Conservation (phyloP, 2,797 vertebrate species). For the Myoxocephalus aenaeus region DNA sequence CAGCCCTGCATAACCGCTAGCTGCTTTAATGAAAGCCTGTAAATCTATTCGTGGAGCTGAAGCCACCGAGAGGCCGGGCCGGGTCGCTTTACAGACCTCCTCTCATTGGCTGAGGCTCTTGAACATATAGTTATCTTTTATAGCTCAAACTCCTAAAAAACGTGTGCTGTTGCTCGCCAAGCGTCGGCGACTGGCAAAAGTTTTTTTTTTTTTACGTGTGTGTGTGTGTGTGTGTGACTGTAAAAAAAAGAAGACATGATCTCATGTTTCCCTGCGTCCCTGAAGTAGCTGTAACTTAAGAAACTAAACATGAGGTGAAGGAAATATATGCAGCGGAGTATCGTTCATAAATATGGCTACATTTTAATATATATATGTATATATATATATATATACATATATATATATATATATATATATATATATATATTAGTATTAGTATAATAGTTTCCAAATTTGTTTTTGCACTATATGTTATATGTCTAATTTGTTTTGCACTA, state of each 20-base stretch:
- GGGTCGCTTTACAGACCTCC: conserved; percentile 68
- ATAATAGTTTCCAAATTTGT: no score
- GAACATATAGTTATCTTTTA: conserved; percentile 72
- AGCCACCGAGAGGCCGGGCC: conserved; percentile 69
- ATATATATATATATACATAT: no score
- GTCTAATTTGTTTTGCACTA: no score
- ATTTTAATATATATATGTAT: not conserved
- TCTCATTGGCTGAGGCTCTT: conserved; percentile 56
- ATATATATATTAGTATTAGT: no score
- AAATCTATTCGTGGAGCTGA: conserved; percentile 78
- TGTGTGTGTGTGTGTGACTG: conserved; percentile 22
- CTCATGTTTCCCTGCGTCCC: conserved; percentile 53
- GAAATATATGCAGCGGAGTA: not conserved
- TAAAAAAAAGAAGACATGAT: conserved; percentile 49
- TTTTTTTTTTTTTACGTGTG: not conserved
- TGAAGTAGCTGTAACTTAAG: conserved; percentile 17
- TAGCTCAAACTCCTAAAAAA: conserved; percentile 59
- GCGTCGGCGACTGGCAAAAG: conserved; percentile 16
- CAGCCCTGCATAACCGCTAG: conserved; percentile 67
- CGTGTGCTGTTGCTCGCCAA: conserved; percentile 52
- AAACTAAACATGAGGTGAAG: conserved; percentile 14
- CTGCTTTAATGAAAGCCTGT: conserved; percentile 80
- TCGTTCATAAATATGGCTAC: not conserved
- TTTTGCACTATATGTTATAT: no score
- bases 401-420: no score